A percentile compares a stretch with the other conserved stretches of the same genome.
Conservation (phyloP, 2,888 invertebrate genomes). For the Pemphredon lugubris region DNA sequence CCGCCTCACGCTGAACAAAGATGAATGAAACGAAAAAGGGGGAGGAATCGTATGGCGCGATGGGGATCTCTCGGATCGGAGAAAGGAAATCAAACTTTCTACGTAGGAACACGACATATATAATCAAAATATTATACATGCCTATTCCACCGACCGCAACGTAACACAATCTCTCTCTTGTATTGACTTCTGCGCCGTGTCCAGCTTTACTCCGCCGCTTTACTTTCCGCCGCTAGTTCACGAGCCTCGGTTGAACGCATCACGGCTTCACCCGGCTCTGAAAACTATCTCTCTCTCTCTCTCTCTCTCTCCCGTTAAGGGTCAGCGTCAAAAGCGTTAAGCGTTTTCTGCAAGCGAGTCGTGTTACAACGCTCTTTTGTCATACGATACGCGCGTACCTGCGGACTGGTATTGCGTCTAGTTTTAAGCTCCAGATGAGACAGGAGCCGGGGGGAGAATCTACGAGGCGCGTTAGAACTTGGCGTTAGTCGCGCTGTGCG, state of each 20-base stretch:
- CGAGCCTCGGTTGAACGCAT: constrained; percentile 23
- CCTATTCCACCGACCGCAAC: constrained; percentile 26
- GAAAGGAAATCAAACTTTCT: constrained; percentile 57
- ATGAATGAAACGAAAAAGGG: too few species aligned
- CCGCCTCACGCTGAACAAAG: too few species aligned
- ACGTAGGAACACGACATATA: constrained; percentile 25
- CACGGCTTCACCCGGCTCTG: constrained; percentile 5
- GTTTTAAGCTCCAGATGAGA: constrained; percentile 18
- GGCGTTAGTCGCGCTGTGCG: too few species aligned
- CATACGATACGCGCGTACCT: constrained; percentile 38
- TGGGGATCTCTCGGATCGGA: constrained; percentile 17
- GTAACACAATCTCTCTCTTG: constrained; percentile 45
- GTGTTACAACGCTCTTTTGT: constrained; percentile 50
- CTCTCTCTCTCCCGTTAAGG: not conserved
- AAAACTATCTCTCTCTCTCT: constrained; percentile 1
- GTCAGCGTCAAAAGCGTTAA: constrained; percentile 18
- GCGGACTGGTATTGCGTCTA: constrained; percentile 16
- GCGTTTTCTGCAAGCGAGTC: constrained; percentile 41
- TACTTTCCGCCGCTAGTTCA: constrained; percentile 5
- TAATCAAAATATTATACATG: constrained; percentile 57
- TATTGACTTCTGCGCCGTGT: constrained; percentile 24
- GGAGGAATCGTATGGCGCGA: too few species aligned
- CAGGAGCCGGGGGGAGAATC: not conserved
- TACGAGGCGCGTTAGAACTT: not conserved
- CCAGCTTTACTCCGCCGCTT: not conserved